phyloP scores from a whole-genome alignment of 2,797 vertebrate genomes.

The Alectoris magna region DNA sequence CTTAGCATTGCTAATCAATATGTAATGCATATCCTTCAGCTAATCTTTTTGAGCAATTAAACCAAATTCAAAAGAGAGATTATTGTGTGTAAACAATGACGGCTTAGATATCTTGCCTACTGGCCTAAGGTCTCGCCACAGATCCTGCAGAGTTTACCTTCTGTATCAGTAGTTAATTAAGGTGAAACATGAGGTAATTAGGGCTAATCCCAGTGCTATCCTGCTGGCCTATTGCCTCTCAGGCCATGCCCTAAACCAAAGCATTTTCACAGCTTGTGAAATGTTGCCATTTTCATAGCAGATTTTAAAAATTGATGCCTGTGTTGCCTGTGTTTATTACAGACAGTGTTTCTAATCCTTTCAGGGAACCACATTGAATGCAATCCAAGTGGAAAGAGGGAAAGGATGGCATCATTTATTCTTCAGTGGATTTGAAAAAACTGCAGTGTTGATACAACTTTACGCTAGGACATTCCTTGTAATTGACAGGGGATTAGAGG shows the following conservation, averaged over 20 bases:
- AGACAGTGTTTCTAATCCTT: slow-evolving; percentile 50
- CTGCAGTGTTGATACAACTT: slow-evolving; percentile 4
- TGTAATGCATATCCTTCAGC: slow-evolving; percentile 49
- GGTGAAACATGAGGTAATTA: slow-evolving; percentile 87
- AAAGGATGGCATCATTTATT: slow-evolving; percentile 35
- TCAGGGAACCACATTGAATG: background rate
- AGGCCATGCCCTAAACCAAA: slow-evolving; percentile 70
- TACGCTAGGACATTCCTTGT: slow-evolving; percentile 2
- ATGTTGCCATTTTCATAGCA: slow-evolving; percentile 55
- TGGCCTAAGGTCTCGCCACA: slow-evolving; percentile 75
- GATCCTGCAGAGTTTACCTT: slow-evolving; percentile 81
- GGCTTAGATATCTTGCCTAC: slow-evolving; percentile 74
- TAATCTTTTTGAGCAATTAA: slow-evolving; percentile 81
- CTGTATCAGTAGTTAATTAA: slow-evolving; percentile 86
- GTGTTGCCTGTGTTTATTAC: slow-evolving; percentile 40
- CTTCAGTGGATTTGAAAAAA: slow-evolving; percentile 18
- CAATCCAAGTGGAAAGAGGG: background rate
- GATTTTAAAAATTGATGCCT: slow-evolving; percentile 66
- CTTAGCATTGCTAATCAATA: slow-evolving; percentile 68
- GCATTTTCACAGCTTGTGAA: slow-evolving; percentile 63
- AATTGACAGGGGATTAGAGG: slow-evolving; percentile 33
- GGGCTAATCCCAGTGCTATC: slow-evolving; percentile 80
- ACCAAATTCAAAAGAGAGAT: slow-evolving; percentile 80
- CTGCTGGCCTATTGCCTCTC: slow-evolving; percentile 79
- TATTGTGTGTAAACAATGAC: slow-evolving; percentile 81